Evolutionary conservation across 1,140 invertebrate species (phyloP), one percentile per base, ranked within the genome.

Genomic region (Trichoplusia ni): DNA sequence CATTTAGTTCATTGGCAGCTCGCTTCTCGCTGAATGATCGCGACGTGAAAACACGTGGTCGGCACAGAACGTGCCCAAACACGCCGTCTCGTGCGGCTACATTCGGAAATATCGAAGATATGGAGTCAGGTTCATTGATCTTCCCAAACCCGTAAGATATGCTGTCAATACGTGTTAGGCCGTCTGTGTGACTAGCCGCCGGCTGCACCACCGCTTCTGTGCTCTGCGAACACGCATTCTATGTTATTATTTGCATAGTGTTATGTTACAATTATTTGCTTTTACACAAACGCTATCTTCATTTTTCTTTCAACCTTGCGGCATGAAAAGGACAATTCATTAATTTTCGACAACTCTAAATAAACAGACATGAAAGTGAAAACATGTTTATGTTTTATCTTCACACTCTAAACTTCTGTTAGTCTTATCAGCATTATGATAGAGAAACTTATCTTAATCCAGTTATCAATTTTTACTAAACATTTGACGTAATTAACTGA

Each of bases 1-100:
- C 76, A 79, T 84, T 77, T 84, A 86, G 82, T 84, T 79, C 80
- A 79, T 87, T 85, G 83, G 84, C 79, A 79, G 75, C 72, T 77
- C 67, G 71, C 73, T 83, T 82, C 63, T 62, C 71, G 72, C 71
- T 80, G 75, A 70, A 78, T 71, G 66, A 67, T 71, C 73, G 73
- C 61, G 75, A 58, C 38, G 77, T 69, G 64, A 47, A 67, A 69
- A 75, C 85, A 88, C 87, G 84, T 90, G 85, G 67, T 81, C 49
- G 58, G 44, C 64, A 68, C 16, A 38, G 49, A 53, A 38, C 49
- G 60, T 69, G 63, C 58, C 40, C 31, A 46, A 69, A 67, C 47
- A 69, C 60, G 42, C 42, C 35, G 59, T 47, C 42, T 72, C 65
- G 59, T 49, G 63, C 73, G 67, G 69, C 44, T 77, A 71, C 66